A percentile compares a stretch with the other conserved stretches of the same genome.
Conservation (phyloP, 2,797 vertebrate genomes). For the Gallinago nigripennis region DNA sequence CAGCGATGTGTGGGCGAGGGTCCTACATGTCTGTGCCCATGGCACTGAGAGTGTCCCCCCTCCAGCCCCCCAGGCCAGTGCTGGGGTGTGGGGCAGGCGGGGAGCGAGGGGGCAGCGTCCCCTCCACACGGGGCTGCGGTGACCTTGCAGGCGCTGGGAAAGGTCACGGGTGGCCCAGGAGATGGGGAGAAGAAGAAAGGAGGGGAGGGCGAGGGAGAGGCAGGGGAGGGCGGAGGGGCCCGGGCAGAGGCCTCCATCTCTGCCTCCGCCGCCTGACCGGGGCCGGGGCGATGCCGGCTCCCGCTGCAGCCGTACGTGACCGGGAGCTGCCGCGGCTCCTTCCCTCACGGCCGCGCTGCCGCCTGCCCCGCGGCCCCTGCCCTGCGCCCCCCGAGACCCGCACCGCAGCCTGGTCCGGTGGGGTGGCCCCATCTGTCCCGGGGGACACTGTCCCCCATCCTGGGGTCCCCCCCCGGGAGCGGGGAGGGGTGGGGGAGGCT, state of each 20-base stretch:
- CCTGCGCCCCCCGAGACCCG: background rate
- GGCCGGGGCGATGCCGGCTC: background rate
- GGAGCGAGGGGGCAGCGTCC: background rate
- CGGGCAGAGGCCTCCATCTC: background rate
- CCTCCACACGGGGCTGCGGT: background rate
- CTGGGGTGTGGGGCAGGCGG: rapidly evolving
- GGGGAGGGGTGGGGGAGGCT: rapidly evolving
- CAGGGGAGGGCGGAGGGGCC: background rate
- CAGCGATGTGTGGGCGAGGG: rapidly evolving
- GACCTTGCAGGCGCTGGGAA: conserved; percentile 31
- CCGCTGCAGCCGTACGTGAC: conserved; percentile 52
- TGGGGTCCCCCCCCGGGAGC: rapidly evolving
- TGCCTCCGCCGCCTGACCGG: background rate
- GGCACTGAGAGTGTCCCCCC: background rate
- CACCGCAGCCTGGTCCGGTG: background rate
- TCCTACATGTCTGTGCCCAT: background rate
- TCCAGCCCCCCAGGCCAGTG: background rate
- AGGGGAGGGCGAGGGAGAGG: background rate
- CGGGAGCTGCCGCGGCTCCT: background rate
- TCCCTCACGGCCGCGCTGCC: background rate
- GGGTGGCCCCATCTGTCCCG: background rate
- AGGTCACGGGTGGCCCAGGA: background rate
- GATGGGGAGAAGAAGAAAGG: background rate
- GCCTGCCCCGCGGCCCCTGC: background rate
- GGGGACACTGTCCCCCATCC: background rate